Conservation (phyloP, 2,113 vertebrate genomes). For the Rhea pennata region DNA sequence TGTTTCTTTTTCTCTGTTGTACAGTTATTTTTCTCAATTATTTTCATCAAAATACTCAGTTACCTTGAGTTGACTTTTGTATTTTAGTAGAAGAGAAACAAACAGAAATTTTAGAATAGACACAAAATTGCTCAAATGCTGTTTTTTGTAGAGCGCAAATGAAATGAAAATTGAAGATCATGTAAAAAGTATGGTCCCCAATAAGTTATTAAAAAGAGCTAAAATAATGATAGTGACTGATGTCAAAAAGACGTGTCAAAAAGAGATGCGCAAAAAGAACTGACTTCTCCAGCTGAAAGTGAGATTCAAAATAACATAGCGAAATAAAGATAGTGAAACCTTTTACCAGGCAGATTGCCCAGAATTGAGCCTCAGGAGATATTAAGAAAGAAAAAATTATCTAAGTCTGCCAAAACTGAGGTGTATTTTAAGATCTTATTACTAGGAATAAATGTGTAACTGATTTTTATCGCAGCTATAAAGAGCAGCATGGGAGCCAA, state of each 20-base stretch:
- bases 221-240: not conserved
- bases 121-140: not conserved
- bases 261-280: not conserved
- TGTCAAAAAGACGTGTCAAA: too few relatives aligned
- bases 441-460: slow-evolving; percentile 49
- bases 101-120: not conserved
- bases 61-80: not conserved
- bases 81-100: not conserved
- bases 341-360: slow-evolving; percentile 21
- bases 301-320: not conserved
- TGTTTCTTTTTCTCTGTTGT: not conserved
- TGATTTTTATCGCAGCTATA: slow-evolving; percentile 53
- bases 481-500: slow-evolving; percentile 18
- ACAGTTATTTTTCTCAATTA: not conserved
- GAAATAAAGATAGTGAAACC: not conserved
- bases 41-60: not conserved
- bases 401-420: slow-evolving; percentile 22
- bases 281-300: not conserved
- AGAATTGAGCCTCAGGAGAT: slow-evolving; percentile 7
- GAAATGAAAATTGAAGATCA: not conserved
- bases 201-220: not conserved
- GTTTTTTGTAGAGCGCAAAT: not conserved
- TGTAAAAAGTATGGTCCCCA: not conserved
- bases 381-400: not conserved
- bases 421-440: slow-evolving; percentile 29